phyloP scores from a whole-genome alignment of 1,140 invertebrate species.

The Druon quercuslanigerum region DNA sequence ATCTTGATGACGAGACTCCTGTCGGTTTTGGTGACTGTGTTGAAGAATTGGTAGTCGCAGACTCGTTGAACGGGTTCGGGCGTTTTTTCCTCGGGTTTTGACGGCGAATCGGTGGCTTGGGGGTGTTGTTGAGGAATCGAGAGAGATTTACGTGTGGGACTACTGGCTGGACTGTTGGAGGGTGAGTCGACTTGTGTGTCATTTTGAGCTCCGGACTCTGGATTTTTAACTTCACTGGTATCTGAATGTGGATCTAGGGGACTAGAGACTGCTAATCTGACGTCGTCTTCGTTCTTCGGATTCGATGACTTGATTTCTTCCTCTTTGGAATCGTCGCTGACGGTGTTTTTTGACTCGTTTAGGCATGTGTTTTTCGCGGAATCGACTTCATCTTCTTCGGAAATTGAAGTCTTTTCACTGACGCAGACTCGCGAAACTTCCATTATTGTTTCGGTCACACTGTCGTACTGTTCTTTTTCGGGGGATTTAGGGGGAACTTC shows the following conservation, averaged over 20 bases:
- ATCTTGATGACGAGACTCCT: constrained; percentile 73
- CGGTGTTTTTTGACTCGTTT: background rate
- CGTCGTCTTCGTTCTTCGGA: constrained; percentile 44
- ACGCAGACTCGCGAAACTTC: constrained; percentile 51
- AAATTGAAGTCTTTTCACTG: constrained; percentile 32
- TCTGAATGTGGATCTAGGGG: background rate
- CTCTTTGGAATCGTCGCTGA: constrained; percentile 31
- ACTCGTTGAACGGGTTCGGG: constrained; percentile 44
- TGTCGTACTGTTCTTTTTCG: constrained; percentile 52
- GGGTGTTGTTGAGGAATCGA: constrained; percentile 49
- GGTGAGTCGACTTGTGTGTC: constrained; percentile 2
- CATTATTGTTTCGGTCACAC: constrained; percentile 64
- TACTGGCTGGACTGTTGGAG: constrained; percentile 48
- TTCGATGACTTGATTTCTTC: constrained; percentile 38
- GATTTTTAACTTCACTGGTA: constrained; percentile 19
- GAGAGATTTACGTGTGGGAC: constrained; percentile 50
- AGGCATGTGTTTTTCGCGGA: constrained; percentile 16
- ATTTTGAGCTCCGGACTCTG: background rate
- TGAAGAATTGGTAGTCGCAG: constrained; percentile 57
- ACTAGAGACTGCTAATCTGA: constrained; percentile 36
- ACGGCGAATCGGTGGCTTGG: constrained; percentile 43
- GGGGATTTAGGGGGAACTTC: constrained; percentile 38
- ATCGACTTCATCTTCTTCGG: constrained; percentile 44
- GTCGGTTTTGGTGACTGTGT: constrained; percentile 61
- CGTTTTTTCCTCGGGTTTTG: constrained; percentile 16